Base-by-base conservation (phyloP, 2,113 vertebrate genomes). In the Alaudala cheleensis region DNA sequence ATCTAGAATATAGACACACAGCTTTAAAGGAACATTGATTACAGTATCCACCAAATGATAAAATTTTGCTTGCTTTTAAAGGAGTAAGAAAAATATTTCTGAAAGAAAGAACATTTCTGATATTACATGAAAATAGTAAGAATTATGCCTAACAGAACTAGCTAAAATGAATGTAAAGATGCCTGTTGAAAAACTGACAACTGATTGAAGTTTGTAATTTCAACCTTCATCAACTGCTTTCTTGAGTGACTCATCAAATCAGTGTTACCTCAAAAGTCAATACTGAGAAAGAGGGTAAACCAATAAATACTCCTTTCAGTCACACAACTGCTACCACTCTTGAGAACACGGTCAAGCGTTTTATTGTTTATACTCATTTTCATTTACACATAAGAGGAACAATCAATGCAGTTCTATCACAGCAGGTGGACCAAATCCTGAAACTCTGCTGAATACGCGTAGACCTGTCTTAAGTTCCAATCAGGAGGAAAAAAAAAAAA, bases 301-400 rank as follows among this genome's bases (percentile, higher is more conserved):
- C 70, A 91, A 56, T 71, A 94, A 96, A 86, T 49, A 88, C 56
- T 95, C 66, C 50, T 67, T 82, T 78, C 72, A 96, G 96, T 86
- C 95, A 97, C 62, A 97, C 89, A 96, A 91, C 67, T 88, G 95
- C 60, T 90, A 94, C 72, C 70, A 93, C 67, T 95, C 93, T 97
- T 95, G 91, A 88, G 92, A 97, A 98, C 97, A 97, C 96, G 96
- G 92, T 96, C 97, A 97, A 93, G 95, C 96, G 24, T 97, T 98
- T 98, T 94, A 98, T 97, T 97, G 95, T 97, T 97, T 96, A 96
- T 91, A 96, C 93, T 97, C 92, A 97, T 96, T 98, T 97, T 96
- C 96, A 97, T 93, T 97, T 97, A 98, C 95, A 98, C 96, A 96
- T 96, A 97, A 95, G 86, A 97, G 81, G 90, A 96, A 97, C 95